A percentile compares a stretch with the other conserved stretches of the same genome.
Evolutionary conservation across 2,113 vertebrate genomes (phyloP).

Genomic region (Sebastes fasciatus): DNA sequence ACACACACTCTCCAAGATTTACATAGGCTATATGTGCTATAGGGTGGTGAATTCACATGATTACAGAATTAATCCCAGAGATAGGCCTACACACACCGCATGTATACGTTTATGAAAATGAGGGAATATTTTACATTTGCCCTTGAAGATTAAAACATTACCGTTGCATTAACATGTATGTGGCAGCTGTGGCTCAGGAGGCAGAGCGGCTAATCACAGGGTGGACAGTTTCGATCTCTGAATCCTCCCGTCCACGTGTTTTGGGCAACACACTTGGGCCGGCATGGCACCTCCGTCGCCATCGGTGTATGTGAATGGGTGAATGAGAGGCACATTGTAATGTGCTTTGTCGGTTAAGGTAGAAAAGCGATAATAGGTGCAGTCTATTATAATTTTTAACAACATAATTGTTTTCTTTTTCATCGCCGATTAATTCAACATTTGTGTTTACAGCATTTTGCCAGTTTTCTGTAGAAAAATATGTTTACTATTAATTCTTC

Average conservation of each 20-base stretch:
- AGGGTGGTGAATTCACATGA: slow-evolving; percentile 62
- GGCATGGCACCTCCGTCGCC: background rate
- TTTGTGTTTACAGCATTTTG: background rate
- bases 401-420: background rate
- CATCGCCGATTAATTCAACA: slow-evolving; percentile 10
- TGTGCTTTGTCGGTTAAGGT: background rate
- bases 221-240: background rate
- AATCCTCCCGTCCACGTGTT: background rate
- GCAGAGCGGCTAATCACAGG: slow-evolving; percentile 5
- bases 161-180: slow-evolving; percentile 23
- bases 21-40: slow-evolving; percentile 69
- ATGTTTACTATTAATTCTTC: background rate
- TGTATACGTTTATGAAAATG: slow-evolving; percentile 55
- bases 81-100: slow-evolving; percentile 21
- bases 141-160: slow-evolving; percentile 46
- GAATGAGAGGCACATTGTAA: background rate
- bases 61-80: slow-evolving; percentile 61
- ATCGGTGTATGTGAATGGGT: background rate
- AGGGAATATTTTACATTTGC: slow-evolving; percentile 50
- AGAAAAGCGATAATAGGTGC: background rate
- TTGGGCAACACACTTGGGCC: background rate
- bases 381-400: background rate
- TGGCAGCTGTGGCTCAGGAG: background rate
- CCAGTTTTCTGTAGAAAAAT: background rate
- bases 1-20: slow-evolving; percentile 75